Conservation (phyloP, 2,797 vertebrate species). For the Psittacula echo region DNA sequence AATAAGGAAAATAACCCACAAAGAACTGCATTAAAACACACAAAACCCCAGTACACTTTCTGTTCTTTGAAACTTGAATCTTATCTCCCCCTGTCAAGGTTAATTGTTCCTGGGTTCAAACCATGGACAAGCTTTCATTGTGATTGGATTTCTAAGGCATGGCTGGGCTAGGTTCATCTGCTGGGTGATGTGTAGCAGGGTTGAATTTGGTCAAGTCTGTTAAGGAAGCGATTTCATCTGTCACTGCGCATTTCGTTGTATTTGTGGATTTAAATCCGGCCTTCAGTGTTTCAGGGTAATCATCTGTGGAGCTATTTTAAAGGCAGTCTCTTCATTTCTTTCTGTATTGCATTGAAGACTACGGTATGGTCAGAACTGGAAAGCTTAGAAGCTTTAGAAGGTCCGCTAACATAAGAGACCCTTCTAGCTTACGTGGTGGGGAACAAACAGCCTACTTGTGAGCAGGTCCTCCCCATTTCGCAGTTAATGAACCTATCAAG, state of each 20-base stretch:
- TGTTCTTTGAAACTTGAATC: constrained; percentile 50
- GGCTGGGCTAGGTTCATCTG: background rate
- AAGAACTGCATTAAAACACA: constrained; percentile 46
- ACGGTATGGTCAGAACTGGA: background rate
- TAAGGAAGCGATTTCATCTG: background rate
- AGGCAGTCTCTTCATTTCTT: background rate
- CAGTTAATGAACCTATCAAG: background rate
- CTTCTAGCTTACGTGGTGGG: background rate
- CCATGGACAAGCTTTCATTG: constrained; percentile 43
- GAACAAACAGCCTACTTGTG: background rate
- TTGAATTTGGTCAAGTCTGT: constrained; percentile 5
- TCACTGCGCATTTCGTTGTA: background rate
- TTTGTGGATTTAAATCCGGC: background rate
- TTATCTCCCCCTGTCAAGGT: constrained; percentile 47
- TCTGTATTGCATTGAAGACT: background rate
- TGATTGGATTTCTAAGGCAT: background rate
- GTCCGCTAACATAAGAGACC: background rate
- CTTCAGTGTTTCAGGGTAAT: background rate
- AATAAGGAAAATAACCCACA: constrained; percentile 11
- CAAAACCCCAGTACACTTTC: background rate
- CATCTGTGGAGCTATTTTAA: background rate
- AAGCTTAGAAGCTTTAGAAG: background rate
- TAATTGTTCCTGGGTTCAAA: constrained; percentile 59
- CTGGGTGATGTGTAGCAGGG: background rate
- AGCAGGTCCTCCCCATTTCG: background rate